A percentile compares a stretch with the other conserved stretches of the same genome.
Conservation (phyloP, 2,113 vertebrate genomes). For the Microcebus tavaratra region DNA sequence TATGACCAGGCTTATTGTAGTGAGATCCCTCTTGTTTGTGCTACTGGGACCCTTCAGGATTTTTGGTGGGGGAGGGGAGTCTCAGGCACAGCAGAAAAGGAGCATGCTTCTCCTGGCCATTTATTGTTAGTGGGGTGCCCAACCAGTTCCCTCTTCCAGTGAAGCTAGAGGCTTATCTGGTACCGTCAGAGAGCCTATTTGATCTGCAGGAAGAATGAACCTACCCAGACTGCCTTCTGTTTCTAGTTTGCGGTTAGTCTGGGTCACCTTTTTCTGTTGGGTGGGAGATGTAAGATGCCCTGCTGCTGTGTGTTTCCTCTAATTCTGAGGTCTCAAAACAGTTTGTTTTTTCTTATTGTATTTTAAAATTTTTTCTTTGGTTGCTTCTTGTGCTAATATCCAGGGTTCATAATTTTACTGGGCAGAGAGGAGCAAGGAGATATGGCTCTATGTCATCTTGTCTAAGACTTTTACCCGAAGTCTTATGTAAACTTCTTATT, state of each 20-base stretch:
- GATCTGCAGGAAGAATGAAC: neutral
- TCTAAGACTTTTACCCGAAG: neutral
- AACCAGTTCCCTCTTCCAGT: neutral
- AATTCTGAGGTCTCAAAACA: neutral
- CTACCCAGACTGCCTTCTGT: neutral
- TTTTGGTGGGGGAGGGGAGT: neutral
- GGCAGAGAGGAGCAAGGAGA: neutral
- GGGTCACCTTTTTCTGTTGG: neutral
- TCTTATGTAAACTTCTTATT: neutral
- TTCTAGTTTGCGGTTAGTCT: neutral
- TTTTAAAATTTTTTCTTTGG: neutral
- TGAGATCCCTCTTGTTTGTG: neutral
- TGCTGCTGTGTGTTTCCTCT: neutral
- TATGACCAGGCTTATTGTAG: neutral
- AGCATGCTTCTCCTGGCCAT: neutral
- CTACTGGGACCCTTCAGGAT: neutral
- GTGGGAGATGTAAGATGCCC: neutral
- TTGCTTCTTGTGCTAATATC: neutral
- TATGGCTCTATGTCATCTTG: neutral
- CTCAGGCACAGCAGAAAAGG: neutral
- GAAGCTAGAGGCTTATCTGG: neutral
- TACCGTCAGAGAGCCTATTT: neutral
- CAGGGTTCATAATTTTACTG: neutral
- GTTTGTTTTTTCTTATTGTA: neutral
- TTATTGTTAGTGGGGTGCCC: neutral